A percentile compares a stretch with the other conserved stretches of the same genome.
These are phyloP conservation scores for Leptothorax acervorum DNA, from an alignment of 2,888 invertebrate species.

Conservation along the genomic window DNA sequence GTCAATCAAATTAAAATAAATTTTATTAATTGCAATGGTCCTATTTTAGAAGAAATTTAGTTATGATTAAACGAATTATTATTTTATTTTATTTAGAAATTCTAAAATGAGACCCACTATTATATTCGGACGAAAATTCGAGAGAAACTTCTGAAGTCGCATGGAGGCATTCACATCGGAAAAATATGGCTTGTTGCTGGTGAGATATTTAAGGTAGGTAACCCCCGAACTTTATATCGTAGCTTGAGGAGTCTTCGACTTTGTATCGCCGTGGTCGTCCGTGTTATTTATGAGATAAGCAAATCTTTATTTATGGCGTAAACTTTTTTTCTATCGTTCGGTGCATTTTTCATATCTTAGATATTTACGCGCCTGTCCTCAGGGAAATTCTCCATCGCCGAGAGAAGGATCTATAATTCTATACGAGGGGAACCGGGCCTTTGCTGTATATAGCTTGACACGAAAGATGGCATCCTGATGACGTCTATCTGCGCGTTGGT, in stretches of 20 bases:
- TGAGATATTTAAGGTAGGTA: slow-evolving; percentile 34
- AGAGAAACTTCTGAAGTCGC: slow-evolving; percentile 13
- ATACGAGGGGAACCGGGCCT: not conserved
- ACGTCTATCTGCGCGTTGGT: not conserved
- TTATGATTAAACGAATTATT: not conserved
- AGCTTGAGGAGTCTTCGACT: slow-evolving; percentile 36
- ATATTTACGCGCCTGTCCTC: slow-evolving; percentile 42
- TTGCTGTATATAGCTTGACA: not conserved
- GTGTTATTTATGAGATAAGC: slow-evolving; percentile 49
- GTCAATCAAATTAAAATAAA: not conserved
- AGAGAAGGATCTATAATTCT: not conserved
- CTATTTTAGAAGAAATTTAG: not conserved
- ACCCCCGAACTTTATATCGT: slow-evolving; percentile 29
- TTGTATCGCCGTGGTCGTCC: slow-evolving; percentile 32
- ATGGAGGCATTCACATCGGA: slow-evolving; percentile 8
- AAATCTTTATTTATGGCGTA: slow-evolving; percentile 46
- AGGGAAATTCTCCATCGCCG: slow-evolving; percentile 29
- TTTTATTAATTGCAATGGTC: not conserved
- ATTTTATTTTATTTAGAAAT: not conserved
- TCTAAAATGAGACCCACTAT: not conserved
- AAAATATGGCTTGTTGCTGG: slow-evolving; percentile 46
- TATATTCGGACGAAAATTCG: slow-evolving; percentile 10
- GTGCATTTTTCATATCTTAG: slow-evolving; percentile 42
- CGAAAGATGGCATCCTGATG: slow-evolving; percentile 17
- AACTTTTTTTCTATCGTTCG: slow-evolving; percentile 35